A percentile compares a stretch with the other conserved stretches of the same genome.
phyloP scores from a whole-genome alignment of 1,140 invertebrate species.

The Dolichoris vasculosae region DNA sequence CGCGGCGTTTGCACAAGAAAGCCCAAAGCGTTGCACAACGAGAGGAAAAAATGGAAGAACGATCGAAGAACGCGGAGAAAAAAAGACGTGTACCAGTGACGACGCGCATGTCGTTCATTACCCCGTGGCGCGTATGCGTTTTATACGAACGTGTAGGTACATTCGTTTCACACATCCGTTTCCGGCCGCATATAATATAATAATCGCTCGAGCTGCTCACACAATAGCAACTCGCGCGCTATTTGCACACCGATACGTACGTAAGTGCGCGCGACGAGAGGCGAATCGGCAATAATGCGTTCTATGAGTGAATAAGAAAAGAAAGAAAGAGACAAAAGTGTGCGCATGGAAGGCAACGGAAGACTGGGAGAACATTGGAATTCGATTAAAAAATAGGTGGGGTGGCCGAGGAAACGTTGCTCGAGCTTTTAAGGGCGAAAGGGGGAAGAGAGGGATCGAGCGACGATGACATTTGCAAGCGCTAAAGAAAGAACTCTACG shows the following conservation, averaged over 20 bases:
- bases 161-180: constrained; percentile 74
- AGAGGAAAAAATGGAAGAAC: neutral
- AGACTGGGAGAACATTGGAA: constrained; percentile 2
- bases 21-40: neutral
- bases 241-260: constrained; percentile 55
- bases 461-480: constrained; percentile 35
- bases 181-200: constrained; percentile 69
- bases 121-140: constrained; percentile 56
- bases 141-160: constrained; percentile 40
- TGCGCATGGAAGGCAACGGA: constrained; percentile 2
- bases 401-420: constrained; percentile 7
- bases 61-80: neutral
- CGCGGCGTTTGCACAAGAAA: constrained; percentile 2
- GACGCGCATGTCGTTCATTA: constrained; percentile 61
- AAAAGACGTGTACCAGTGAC: constrained; percentile 8
- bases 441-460: constrained; percentile 19
- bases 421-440: constrained; percentile 23
- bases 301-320: neutral
- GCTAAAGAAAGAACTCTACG: constrained; percentile 39
- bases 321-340: neutral
- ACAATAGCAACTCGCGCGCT: constrained; percentile 66
- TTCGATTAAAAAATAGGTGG: constrained; percentile 44
- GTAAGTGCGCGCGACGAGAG: constrained; percentile 1
- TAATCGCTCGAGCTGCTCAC: constrained; percentile 64
- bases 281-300: constrained; percentile 48